phyloP scores from a whole-genome alignment of 1,140 invertebrate species.

The Riptortus pedestris region DNA sequence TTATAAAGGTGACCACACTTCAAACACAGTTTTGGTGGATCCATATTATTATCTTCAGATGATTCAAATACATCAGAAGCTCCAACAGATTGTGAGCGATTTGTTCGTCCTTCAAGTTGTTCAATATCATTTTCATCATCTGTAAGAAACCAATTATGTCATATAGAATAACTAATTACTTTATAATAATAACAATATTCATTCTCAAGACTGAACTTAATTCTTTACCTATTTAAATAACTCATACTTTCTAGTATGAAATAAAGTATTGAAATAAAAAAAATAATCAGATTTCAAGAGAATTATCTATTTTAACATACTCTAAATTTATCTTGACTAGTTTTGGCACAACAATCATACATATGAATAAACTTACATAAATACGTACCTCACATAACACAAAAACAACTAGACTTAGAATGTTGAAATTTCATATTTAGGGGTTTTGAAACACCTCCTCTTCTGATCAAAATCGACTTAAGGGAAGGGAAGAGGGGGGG shows the following conservation, averaged over 20 bases:
- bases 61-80: constrained; percentile 13
- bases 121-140: neutral
- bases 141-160: neutral
- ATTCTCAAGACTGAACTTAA: neutral
- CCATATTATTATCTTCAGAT: neutral
- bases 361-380: too few relatives aligned
- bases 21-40: constrained; percentile 16
- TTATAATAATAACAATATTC: neutral
- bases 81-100: constrained; percentile 20
- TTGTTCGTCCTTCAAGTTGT: neutral
- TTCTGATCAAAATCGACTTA: too few relatives aligned
- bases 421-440: too few relatives aligned
- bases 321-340: too few relatives aligned
- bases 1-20: constrained; percentile 24
- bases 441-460: too few relatives aligned
- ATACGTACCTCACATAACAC: too few relatives aligned
- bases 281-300: neutral
- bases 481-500: too few relatives aligned
- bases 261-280: neutral
- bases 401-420: too few relatives aligned
- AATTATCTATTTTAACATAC: too few relatives aligned
- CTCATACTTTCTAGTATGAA: neutral
- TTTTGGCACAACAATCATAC: too few relatives aligned
- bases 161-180: neutral
- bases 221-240: neutral